phyloP scores from a whole-genome alignment of 2,797 vertebrate species.

The Pseudotriccus pelzelni region DNA sequence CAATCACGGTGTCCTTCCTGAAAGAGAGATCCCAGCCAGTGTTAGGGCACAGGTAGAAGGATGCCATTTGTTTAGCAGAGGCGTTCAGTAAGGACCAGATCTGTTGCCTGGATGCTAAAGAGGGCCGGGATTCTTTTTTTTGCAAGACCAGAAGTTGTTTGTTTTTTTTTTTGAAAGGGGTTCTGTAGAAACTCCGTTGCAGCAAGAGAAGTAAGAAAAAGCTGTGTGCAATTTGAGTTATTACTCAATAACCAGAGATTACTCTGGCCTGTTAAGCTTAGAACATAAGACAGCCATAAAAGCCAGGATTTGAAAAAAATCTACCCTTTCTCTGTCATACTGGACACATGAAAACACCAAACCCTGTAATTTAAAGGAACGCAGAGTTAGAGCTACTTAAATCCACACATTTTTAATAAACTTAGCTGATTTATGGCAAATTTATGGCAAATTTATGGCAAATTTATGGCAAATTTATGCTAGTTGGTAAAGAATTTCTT shows the following conservation, averaged over 20 bases:
- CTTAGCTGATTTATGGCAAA: neutral
- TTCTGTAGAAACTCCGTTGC: neutral
- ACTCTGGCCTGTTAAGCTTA: neutral
- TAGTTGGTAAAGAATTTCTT: neutral
- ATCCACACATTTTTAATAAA: neutral
- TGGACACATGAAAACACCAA: neutral
- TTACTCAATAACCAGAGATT: neutral
- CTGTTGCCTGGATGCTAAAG: neutral
- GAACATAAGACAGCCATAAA: neutral
- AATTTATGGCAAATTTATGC: neutral
- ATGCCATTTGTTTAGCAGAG: neutral
- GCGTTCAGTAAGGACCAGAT: neutral
- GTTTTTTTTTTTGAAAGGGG: neutral
- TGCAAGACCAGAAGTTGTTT: neutral
- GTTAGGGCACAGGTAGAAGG: neutral
- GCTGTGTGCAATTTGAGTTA: neutral
- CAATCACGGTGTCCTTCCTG: constrained; percentile 42
- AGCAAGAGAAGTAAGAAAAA: neutral
- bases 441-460: no score
- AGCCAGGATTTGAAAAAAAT: neutral
- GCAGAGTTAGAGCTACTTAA: neutral
- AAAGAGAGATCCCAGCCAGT: neutral
- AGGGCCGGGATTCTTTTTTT: neutral
- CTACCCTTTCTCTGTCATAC: neutral
- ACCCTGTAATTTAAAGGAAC: neutral